Evolutionary conservation across 2,797 vertebrate species (phyloP).

Genomic region (Sphenodon punctatus): DNA sequence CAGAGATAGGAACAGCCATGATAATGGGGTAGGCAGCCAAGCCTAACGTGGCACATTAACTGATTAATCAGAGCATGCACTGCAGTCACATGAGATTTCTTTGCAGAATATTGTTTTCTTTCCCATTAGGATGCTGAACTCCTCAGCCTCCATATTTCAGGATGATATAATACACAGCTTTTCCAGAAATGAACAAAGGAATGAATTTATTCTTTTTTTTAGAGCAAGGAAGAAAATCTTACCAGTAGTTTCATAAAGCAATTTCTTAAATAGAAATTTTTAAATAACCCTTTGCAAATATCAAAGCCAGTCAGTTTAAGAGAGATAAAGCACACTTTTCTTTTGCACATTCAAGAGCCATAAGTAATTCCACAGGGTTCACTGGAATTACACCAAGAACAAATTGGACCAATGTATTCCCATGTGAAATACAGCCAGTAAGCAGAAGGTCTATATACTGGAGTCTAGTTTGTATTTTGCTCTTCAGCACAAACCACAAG

Average conservation of each 20-base stretch:
- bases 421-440: not conserved
- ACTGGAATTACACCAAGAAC: not conserved
- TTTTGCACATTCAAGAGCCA: too few relatives aligned
- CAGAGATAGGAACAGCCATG: not conserved
- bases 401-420: not conserved
- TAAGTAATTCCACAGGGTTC: not conserved
- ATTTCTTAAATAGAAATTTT: not conserved
- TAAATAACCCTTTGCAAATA: not conserved
- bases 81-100: not conserved
- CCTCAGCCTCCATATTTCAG: not conserved
- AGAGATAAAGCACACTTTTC: not conserved
- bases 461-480: not conserved
- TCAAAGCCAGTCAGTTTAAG: not conserved
- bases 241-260: too few relatives aligned
- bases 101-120: constrained; percentile 30
- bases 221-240: too few relatives aligned
- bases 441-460: not conserved
- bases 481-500: not conserved
- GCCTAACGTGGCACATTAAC: constrained; percentile 11
- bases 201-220: not conserved
- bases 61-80: constrained; percentile 23
- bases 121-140: not conserved
- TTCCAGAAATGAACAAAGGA: not conserved
- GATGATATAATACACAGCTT: not conserved
- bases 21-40: constrained; percentile 17